A percentile compares a stretch with the other conserved stretches of the same genome.
phyloP scores from a whole-genome alignment of 2,113 vertebrate species.

The Thymallus thymallus region DNA sequence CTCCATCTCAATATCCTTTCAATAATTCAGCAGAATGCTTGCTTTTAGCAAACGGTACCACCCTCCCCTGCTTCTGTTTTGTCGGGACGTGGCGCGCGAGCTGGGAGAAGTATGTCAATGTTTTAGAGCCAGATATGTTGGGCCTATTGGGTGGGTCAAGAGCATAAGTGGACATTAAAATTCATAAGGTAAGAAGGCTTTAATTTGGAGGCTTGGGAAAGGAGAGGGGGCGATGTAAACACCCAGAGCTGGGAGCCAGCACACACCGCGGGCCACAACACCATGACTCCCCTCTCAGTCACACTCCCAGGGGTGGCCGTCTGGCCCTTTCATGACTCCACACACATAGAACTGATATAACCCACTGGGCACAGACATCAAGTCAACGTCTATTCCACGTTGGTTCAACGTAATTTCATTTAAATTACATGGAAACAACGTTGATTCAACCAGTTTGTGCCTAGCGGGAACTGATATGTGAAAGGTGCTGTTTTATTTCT shows the following conservation, averaged over 20 bases:
- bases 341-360: background rate
- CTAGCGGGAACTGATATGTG: background rate
- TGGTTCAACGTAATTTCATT: too few species aligned
- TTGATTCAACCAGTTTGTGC: too few species aligned
- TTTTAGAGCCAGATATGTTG: constrained; percentile 21
- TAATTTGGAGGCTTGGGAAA: too few species aligned
- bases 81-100: constrained; percentile 14
- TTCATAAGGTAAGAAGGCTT: constrained; percentile 40
- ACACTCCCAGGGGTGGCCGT: background rate
- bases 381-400: too few species aligned
- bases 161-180: constrained; percentile 57
- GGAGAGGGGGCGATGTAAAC: too few species aligned
- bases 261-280: constrained; percentile 41
- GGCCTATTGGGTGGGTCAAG: constrained; percentile 33
- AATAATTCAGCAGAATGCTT: constrained; percentile 55
- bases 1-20: constrained; percentile 42
- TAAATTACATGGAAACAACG: too few species aligned
- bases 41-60: constrained; percentile 40
- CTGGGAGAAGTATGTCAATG: constrained; percentile 22
- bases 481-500: too few species aligned
- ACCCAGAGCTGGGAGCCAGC: constrained; percentile 14
- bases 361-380: too few species aligned
- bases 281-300: constrained; percentile 15
- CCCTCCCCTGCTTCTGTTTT: constrained; percentile 34
- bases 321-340: constrained; percentile 6